Percentiles rank a stretch among this genome's conserved stretches.
Evolutionary conservation across 2,113 vertebrate species (phyloP).

Genomic region (Pao palembangensis): DNA sequence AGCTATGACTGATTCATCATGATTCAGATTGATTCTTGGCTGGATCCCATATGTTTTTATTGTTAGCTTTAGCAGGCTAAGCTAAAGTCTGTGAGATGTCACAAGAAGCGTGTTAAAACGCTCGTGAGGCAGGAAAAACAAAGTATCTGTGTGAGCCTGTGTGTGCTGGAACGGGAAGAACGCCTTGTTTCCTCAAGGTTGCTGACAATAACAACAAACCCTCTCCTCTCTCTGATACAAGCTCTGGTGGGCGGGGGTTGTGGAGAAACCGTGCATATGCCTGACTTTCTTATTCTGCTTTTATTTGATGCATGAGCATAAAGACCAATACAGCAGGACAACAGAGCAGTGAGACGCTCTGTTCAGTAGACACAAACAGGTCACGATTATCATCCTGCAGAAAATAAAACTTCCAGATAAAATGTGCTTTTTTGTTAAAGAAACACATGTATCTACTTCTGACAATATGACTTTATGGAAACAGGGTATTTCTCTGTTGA

Average conservation of each 20-base stretch:
- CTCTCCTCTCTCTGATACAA: constrained; percentile 47
- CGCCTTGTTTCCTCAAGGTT: constrained; percentile 65
- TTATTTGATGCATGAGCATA: constrained; percentile 63
- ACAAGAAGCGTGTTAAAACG: constrained; percentile 27
- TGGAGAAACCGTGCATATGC: constrained; percentile 30
- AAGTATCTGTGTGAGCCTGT: constrained; percentile 45
- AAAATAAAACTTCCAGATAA: constrained; percentile 3
- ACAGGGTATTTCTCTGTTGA: constrained; percentile 19
- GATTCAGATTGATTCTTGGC: not conserved
- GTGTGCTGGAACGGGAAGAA: constrained; percentile 29
- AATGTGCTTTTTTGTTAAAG: constrained; percentile 35
- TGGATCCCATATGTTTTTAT: constrained; percentile 11
- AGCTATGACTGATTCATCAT: no score
- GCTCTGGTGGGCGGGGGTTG: constrained; percentile 32
- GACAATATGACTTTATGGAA: constrained; percentile 43
- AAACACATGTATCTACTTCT: constrained; percentile 1
- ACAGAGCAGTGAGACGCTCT: constrained; percentile 20
- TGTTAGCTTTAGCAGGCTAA: constrained; percentile 6
- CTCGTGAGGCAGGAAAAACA: constrained; percentile 51
- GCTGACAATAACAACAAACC: constrained; percentile 51
- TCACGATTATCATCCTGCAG: no score
- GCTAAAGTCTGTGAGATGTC: constrained; percentile 22
- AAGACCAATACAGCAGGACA: constrained; percentile 63
- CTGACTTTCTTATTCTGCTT: constrained; percentile 60
- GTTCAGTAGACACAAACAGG: constrained; percentile 9